phyloP scores from a whole-genome alignment of 2,888 invertebrate species.

The Drosophila falleni region DNA sequence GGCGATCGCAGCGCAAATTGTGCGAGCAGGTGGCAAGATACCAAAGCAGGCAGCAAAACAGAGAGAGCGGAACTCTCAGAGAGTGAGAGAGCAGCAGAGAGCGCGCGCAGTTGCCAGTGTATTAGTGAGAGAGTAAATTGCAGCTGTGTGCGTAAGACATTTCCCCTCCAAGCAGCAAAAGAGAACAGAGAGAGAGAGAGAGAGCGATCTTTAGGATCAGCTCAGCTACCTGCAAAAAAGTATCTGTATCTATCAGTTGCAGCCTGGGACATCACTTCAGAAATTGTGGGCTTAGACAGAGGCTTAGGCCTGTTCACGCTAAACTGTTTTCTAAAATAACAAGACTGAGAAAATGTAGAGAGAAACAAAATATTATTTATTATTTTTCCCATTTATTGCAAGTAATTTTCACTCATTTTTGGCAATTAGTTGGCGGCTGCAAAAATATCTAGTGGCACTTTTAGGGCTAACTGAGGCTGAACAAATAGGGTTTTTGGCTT shows the following conservation, averaged over 20 bases:
- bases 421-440: conserved; percentile 73
- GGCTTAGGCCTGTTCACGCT: conserved; percentile 51
- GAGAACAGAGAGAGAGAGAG: conserved; percentile 10
- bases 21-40: conserved; percentile 55
- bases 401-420: conserved; percentile 60
- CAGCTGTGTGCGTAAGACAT: conserved; percentile 54
- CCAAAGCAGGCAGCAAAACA: not conserved
- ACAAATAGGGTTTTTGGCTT: conserved; percentile 25
- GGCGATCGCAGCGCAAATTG: conserved; percentile 43
- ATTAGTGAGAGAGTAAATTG: conserved; percentile 44
- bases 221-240: conserved; percentile 43
- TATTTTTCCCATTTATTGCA: conserved; percentile 45
- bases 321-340: conserved; percentile 78
- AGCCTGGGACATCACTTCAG: conserved; percentile 29
- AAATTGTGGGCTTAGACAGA: conserved; percentile 40
- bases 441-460: conserved; percentile 50
- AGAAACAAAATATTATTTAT: conserved; percentile 36
- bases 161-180: conserved; percentile 59
- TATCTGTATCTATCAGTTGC: conserved; percentile 37
- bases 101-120: conserved; percentile 26
- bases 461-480: conserved; percentile 38
- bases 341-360: conserved; percentile 42
- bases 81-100: conserved; percentile 25
- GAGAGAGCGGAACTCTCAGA: not conserved
- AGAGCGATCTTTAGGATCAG: conserved; percentile 5